Base-by-base conservation (phyloP, 1,140 invertebrate species). In the Drosophila erecta region DNA sequence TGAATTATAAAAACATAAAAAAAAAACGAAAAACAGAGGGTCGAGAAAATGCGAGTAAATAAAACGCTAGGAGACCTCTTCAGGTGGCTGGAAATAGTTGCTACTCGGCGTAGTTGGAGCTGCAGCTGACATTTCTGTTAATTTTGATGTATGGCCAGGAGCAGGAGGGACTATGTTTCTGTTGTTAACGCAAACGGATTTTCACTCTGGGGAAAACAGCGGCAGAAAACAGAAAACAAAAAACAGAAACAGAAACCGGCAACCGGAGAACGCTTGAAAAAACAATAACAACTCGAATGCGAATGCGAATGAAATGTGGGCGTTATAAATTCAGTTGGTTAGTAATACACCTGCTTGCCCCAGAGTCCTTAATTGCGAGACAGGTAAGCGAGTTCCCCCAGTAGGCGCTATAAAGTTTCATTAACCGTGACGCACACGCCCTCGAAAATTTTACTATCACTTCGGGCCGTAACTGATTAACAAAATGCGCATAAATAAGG, bases 1-100 rank as follows among this genome's bases (percentile, higher is more conserved):
- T 80, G 84, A 89, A 89, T 89, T 89, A 89, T 89, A 89, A 89
- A 89, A 87, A 89, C 84, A 87, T 89, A 87, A 87, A 86, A 78
- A 80, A 79, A 64, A 37, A 38, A 24, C 30, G 69, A n/a, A 33
- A 54, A 37, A 37, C 35, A 37, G 12, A 12, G 37, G 37, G 14
- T 41, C 27, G 40, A 33, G 56, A 47, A 70, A 84, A 56, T 64
- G 69, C 37, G 51, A 43, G 30, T 35, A 40, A n/a, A 55, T 30
- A 47, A 70, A 47, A 55, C 50, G 73, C 15, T 12, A 67, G 67
- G 43, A 70, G 62, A 57, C 44, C 71, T 65, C 80, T 64, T 58
- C 66, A 65, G 38, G 65, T 37, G 43, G 72, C 69, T 72, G 55
- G 56, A 61, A 81, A 87, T 83, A 87, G 74, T 81, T 81, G 73